A percentile compares a stretch with the other conserved stretches of the same genome.
These are phyloP conservation scores for Bembecia ichneumoniformis DNA, from an alignment of 2,888 invertebrate genomes.

Conservation along the genomic window DNA sequence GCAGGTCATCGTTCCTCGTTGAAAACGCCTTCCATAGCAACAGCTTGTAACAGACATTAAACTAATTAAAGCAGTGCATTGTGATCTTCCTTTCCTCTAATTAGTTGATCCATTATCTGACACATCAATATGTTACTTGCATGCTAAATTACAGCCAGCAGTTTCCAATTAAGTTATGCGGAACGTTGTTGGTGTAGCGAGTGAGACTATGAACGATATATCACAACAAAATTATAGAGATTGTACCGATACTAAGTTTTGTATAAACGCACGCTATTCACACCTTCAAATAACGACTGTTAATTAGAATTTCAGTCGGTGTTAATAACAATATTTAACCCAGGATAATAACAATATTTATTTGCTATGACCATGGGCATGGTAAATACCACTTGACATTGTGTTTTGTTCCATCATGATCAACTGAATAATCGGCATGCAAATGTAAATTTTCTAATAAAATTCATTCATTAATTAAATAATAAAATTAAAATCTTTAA, in stretches of 20 bases:
- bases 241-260: neutral
- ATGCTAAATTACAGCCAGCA: constrained; percentile 9
- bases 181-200: constrained; percentile 32
- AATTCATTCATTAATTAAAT: too few species aligned
- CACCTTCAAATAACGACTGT: neutral
- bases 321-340: too few species aligned
- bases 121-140: neutral
- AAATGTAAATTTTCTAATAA: too few species aligned
- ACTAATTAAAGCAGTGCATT: neutral
- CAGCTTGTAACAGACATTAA: neutral
- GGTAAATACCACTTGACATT: too few species aligned
- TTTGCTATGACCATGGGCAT: too few species aligned
- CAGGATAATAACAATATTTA: too few species aligned
- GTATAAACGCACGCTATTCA: neutral
- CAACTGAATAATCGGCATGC: too few species aligned
- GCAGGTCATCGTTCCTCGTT: too few species aligned
- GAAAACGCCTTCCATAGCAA: neutral
- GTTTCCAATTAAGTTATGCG: constrained; percentile 68
- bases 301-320: too few species aligned
- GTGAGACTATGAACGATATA: constrained; percentile 36
- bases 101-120: neutral
- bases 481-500: too few species aligned
- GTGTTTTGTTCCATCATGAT: too few species aligned
- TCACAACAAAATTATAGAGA: constrained; percentile 16
- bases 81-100: neutral